Conservation (phyloP, 2,113 vertebrate genomes). For the Nettapus auritus region DNA sequence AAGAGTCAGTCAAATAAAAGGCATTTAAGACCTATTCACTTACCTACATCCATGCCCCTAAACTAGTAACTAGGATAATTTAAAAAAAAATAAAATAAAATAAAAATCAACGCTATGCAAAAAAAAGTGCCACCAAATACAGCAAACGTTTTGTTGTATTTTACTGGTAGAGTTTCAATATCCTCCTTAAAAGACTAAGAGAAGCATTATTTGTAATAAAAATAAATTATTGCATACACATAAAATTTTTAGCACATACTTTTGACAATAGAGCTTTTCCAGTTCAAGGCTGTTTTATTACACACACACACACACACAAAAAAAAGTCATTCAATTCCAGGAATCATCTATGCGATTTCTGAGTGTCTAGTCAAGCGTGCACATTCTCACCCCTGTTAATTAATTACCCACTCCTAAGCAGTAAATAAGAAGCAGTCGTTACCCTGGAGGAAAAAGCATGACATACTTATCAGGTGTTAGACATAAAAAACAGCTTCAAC, state of each 20-base stretch:
- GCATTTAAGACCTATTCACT: background rate
- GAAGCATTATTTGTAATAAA: slow-evolving; percentile 6
- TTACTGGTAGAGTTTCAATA: background rate
- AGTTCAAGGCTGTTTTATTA: slow-evolving; percentile 25
- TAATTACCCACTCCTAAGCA: slow-evolving; percentile 43
- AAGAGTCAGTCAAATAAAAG: background rate
- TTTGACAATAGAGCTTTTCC: slow-evolving; percentile 6
- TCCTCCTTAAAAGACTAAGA: background rate
- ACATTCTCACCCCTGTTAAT: slow-evolving; percentile 42
- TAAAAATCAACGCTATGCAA: background rate
- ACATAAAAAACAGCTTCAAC: slow-evolving; percentile 27
- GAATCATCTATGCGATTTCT: background rate
- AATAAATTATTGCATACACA: background rate
- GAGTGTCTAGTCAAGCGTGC: background rate
- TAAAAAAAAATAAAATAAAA: background rate
- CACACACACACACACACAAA: background rate
- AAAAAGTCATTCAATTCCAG: background rate
- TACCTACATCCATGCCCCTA: background rate
- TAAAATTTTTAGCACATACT: slow-evolving; percentile 40
- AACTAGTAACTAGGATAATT: background rate
- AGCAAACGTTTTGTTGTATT: background rate
- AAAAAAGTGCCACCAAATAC: background rate
- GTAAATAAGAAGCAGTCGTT: slow-evolving; percentile 35
- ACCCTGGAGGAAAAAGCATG: slow-evolving; percentile 31
- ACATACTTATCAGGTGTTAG: background rate